Percentiles rank a stretch among this genome's conserved stretches.
phyloP scores from a whole-genome alignment of 1,140 invertebrate genomes.

The Plodia interpunctella region DNA sequence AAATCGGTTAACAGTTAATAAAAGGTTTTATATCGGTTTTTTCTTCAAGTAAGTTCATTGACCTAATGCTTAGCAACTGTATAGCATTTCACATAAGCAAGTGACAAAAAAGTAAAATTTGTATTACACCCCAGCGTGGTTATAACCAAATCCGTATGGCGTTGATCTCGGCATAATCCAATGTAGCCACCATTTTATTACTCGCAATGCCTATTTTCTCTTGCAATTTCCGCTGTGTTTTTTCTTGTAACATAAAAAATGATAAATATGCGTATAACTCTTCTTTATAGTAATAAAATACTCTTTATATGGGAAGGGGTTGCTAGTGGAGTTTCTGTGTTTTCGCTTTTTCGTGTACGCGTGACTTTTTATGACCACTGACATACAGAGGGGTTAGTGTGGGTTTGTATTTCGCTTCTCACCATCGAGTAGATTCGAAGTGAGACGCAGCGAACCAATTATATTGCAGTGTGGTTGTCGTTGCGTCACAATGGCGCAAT shows the following conservation, averaged over 20 bases:
- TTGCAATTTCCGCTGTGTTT: constrained; percentile 12
- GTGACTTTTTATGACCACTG: too few relatives aligned
- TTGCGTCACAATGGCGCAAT: too few relatives aligned
- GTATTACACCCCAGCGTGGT: neutral
- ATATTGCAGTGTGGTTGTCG: too few relatives aligned
- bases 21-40: too few relatives aligned
- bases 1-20: too few relatives aligned
- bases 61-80: too few relatives aligned
- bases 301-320: constrained; percentile 10
- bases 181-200: constrained; percentile 11
- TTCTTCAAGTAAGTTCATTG: too few relatives aligned
- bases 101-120: neutral
- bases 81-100: too few relatives aligned
- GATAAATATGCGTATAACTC: constrained; percentile 13
- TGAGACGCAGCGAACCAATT: too few relatives aligned
- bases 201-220: constrained; percentile 8
- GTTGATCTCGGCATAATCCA: constrained; percentile 5
- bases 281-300: constrained; percentile 13
- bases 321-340: constrained; percentile 6
- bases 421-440: too few relatives aligned
- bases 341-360: neutral
- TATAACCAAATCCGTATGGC: neutral
- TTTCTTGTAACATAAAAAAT: constrained; percentile 15
- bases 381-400: too few relatives aligned
- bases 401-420: too few relatives aligned